These are phyloP conservation scores for Venustoraphidia nigricollis DNA, from an alignment of 2,888 invertebrate species.

Conservation along the genomic window DNA sequence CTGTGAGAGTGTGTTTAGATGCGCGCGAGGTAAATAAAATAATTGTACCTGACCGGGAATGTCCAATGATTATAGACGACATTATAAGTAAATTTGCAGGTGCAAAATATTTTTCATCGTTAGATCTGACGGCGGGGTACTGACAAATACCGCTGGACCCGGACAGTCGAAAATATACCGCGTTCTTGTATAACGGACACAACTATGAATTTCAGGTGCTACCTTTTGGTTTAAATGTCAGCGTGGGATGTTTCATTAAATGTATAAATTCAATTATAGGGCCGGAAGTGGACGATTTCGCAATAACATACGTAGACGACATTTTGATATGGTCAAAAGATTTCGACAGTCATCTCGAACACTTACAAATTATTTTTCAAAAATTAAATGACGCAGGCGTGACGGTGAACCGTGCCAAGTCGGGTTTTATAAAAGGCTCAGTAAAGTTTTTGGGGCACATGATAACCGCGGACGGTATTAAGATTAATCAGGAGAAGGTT, in stretches of 20 bases:
- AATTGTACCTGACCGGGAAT: too few species aligned
- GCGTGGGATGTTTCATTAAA: neutral
- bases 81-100: neutral
- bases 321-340: neutral
- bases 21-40: conserved; percentile 2
- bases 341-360: neutral
- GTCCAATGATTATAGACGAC: neutral
- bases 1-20: conserved; percentile 3
- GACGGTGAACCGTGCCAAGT: neutral
- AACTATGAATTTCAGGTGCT: conserved; percentile 2
- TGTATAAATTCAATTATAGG: neutral
- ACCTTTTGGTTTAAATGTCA: neutral
- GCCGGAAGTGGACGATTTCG: neutral
- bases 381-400: neutral
- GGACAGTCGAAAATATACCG: neutral
- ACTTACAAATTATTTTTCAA: neutral
- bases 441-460: neutral
- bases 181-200: neutral
- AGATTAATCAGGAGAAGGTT: neutral
- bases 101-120: neutral
- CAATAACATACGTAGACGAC: neutral
- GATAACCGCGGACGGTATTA: neutral
- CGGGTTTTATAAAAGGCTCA: neutral
- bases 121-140: neutral
- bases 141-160: neutral